Base-by-base conservation (phyloP, 1,140 invertebrate species). In the Metaphire vulgaris region DNA sequence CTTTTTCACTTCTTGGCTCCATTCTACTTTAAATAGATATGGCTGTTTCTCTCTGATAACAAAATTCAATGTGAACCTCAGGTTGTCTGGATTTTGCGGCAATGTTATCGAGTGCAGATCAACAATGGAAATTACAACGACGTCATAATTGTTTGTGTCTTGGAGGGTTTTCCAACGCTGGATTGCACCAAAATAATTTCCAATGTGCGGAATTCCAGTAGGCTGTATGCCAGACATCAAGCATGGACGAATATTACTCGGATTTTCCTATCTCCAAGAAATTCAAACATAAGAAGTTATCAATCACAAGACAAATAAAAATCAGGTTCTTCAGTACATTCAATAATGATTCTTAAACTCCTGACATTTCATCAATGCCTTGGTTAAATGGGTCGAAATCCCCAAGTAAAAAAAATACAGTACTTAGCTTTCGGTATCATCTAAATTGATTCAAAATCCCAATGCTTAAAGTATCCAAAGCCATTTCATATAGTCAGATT, bases 141-240 rank as follows among this genome's bases (percentile, higher is more conserved):
- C 77, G 15, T 80, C 41, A 78, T 81, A 81, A 66, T 80, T 79
- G 64, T 78, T 69, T n/a, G 33, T 65, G 31, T 77, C 88, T 87
- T 98, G 96, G 30, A 96, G 83, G 26, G 91, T 86, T 6, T 93
- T 88, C 92, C 96, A 99, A 83, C 92, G 91, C 74, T 90, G 88
- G 66, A 99, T 90, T 0, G 94, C 96, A 67, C 96, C 96, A 81
- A 98, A 90, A 87, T 99, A 99, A 88, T 99, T 99, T 1, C 97
- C 97, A 69, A 99, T 87, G 87, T 99, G 97, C 67, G 97, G 87
- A 2, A 90, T 87, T 28, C 97, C 96, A 2, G 97, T 98, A 1
- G 97, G 97, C 86, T 99, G 97, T 83, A 99, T 92, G 16, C 96
- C 97, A 14, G 96, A 95, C 81, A 98, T 92, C 81, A 96, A 78